Evolutionary conservation across 2,797 vertebrate species (phyloP).

Genomic region (Malacoraja senta): DNA sequence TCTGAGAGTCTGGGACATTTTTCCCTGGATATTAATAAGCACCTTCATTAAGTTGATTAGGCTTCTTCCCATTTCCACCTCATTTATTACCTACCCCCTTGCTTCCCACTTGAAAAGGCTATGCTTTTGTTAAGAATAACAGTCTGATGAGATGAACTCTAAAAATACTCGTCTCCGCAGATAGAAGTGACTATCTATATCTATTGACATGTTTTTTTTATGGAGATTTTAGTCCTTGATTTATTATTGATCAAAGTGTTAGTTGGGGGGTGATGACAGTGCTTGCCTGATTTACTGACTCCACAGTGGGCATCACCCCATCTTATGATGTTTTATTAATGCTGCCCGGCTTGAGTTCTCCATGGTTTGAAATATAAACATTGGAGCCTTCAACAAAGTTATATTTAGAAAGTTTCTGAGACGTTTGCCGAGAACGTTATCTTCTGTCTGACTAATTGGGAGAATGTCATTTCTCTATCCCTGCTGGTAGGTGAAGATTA

Average conservation of each 20-base stretch:
- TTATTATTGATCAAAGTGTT: conserved; percentile 26
- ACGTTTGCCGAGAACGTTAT: neutral
- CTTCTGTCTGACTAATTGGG: neutral
- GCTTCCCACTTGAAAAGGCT: neutral
- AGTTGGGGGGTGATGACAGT: neutral
- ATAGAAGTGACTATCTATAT: neutral
- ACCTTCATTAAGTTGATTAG: neutral
- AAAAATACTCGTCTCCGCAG: neutral
- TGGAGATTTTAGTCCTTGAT: conserved; percentile 5
- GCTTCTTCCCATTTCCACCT: neutral
- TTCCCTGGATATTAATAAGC: neutral
- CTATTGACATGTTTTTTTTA: neutral
- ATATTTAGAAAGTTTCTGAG: neutral
- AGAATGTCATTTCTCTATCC: neutral
- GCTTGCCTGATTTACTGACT: neutral
- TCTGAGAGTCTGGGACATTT: neutral
- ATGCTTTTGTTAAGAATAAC: neutral
- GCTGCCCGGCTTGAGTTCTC: neutral
- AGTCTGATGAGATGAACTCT: neutral
- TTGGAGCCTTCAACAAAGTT: neutral
- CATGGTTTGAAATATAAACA: neutral
- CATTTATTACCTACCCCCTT: neutral
- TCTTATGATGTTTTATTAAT: neutral
- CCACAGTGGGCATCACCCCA: neutral
- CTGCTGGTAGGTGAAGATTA: neutral